These are phyloP conservation scores for Halisarca cf. caerulea DNA, from an alignment of 37 sponge, comb jelly and placozoan genomes.

Conservation along the genomic window DNA sequence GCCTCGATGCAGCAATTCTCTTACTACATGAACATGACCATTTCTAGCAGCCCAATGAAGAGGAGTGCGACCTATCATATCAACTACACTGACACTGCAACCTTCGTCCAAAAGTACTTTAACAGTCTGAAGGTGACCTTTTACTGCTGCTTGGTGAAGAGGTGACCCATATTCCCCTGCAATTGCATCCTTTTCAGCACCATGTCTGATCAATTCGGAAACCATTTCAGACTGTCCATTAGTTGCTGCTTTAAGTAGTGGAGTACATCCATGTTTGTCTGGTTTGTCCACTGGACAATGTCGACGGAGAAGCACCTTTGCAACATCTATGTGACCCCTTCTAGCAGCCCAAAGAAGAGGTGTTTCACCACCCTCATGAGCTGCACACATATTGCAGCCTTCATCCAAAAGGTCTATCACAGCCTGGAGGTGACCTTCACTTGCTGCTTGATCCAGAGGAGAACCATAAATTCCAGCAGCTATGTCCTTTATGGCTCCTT, in stretches of 20 bases:
- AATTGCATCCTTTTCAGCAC: not conserved
- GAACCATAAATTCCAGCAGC: not conserved
- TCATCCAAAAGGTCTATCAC: not conserved
- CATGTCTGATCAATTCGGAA: too few species aligned
- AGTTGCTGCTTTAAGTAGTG: not conserved
- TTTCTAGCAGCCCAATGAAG: not conserved
- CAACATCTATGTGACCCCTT: not conserved
- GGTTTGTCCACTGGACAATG: not conserved
- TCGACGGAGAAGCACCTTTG: not conserved
- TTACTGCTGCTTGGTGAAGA: conserved; percentile 12
- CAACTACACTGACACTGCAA: not conserved
- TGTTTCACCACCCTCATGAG: not conserved
- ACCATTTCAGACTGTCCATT: not conserved
- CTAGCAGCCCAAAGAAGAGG: not conserved
- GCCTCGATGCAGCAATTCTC: not conserved
- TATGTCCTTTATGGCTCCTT: too few species aligned
- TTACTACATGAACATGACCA: not conserved
- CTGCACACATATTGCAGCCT: not conserved
- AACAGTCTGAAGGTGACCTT: not conserved
- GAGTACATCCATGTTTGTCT: not conserved
- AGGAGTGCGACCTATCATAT: not conserved
- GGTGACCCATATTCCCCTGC: not conserved
- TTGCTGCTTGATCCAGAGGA: not conserved
- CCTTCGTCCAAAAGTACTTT: not conserved
- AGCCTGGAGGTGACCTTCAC: not conserved